Base-by-base conservation (phyloP, 2,888 invertebrate genomes). In the Zonitis immaculata region DNA sequence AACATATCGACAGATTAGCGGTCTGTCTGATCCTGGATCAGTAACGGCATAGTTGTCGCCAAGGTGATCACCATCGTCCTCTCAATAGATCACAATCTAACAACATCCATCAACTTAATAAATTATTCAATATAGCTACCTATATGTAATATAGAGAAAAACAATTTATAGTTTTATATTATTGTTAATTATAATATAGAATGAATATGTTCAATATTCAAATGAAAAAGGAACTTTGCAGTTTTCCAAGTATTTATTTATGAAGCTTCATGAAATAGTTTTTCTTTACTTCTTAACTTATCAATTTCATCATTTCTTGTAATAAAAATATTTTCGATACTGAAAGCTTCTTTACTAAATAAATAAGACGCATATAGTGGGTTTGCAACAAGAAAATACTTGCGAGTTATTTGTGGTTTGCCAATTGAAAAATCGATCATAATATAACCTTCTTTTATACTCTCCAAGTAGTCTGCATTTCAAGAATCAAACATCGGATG, bases 1-100 rank as follows among this genome's bases (percentile, higher is more conserved):
- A 79, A 81, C 82, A 81, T 79, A 81, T 82, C 82, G 79, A 73
- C 78, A 81, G 83, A 83, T 82, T 83, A 82, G 80, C 78, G 77
- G 77, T 79, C 79, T 79, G 67, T 70, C 71, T 70, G 71, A 72
- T 72, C 71, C 71, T 55, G 63, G 67, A 67, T 71, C 64, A 68
- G 63, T 60, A 61, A 59, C 61, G 58, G 63, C 66, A 67, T 69
- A 67, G 60, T 61, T 66, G 69, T 69, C 69, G 65, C 61, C 67
- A 68, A 70, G 69, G 69, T 70, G 69, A 70, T 68, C 57, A 59
- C 44, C 48, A 61, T 62, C 59, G 57, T 61, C 58, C 62, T 61
- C 64, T 60, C 50, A 42, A 18, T 43, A 47, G 35, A 35, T 51
- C 52, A 27, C 42, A 51, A 55, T 56, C 51, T 11, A 20, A 47